phyloP scores from a whole-genome alignment of 2,797 vertebrate genomes.

The Urophycis tenuis region DNA sequence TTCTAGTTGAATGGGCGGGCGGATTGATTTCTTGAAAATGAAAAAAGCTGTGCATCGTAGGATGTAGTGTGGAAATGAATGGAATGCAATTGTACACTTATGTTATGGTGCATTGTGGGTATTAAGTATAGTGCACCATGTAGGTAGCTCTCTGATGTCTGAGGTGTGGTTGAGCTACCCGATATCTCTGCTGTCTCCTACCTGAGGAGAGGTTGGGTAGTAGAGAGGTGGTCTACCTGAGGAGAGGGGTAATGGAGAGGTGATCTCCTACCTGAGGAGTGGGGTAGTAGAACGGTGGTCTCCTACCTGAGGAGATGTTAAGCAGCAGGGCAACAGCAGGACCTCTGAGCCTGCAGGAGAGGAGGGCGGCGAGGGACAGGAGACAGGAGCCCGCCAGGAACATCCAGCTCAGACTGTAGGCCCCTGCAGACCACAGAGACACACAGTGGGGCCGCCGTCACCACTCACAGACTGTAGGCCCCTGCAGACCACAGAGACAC shows the following conservation, averaged over 20 bases:
- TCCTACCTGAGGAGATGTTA: background rate
- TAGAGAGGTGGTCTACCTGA: too few relatives aligned
- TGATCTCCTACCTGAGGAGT: background rate
- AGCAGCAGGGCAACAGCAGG: conserved; percentile 33
- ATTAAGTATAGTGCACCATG: too few relatives aligned
- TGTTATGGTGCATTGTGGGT: too few relatives aligned
- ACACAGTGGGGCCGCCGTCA: background rate
- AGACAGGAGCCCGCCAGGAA: conserved; percentile 40
- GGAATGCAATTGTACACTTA: too few relatives aligned
- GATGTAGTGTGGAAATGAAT: too few relatives aligned
- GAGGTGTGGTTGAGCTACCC: background rate
- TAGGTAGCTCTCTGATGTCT: background rate
- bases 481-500: conserved; percentile 5
- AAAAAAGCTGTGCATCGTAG: too few relatives aligned
- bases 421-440: conserved; percentile 11
- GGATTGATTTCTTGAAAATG: too few relatives aligned
- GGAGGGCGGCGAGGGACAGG: conserved; percentile 36
- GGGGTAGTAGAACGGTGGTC: background rate
- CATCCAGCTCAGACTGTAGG: conserved; percentile 51
- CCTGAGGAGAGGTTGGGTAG: background rate
- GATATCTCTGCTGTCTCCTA: background rate
- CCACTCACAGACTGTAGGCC: conserved; percentile 39
- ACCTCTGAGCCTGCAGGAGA: conserved; percentile 37
- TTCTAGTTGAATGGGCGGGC: too few relatives aligned
- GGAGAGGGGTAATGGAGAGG: too few relatives aligned